Base-by-base conservation (phyloP, 2,888 invertebrate genomes). In the Pristionchus mayeri region DNA sequence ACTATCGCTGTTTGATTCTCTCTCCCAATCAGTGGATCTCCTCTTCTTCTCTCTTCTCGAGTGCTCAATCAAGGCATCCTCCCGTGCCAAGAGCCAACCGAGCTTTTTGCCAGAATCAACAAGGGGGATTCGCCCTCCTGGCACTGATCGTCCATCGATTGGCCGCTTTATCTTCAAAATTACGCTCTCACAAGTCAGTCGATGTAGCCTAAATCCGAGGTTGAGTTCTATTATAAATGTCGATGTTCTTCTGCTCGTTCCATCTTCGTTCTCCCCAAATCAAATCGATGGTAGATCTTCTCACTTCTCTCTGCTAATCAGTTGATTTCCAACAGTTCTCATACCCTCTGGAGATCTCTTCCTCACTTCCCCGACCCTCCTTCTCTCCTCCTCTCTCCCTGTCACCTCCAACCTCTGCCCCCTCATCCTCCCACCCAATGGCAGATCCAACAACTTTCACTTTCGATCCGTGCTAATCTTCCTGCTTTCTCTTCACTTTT, bases 11-110 rank as follows among this genome's bases (percentile, higher is more conserved):
- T 63, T 40, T 48, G 48, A 24, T 27, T 78, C 78, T 85, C 24
- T 78, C 27, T 79, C 57, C 34, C 30, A 16, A 13, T 85, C 34
- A 78, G 21, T 83, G 30, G 21, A 37, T 54, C 84, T 83, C 80
- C 50, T 30, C 34, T 40, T 34, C 63, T 63, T 34, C 63, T 63
- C 63, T 13, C 63, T 7, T 34, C 34, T 63, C 63, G 63, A 63
- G 63, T 63, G 60, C 27, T 24, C 13, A 16, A 11, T 27, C 9
- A 4, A 11, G 63, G 63, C 63, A 63, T 34, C 60, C 60, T 30
- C 60, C 27, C 63, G 63, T 63, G 63, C 63, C 63, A 63, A 63
- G 63, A 34, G 34, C 16, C n/a, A n/a, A 34, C 30, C 27, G 6
- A 27, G 34, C 34, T 63, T 63, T 63, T 63, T 63, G 63, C 34